Base-by-base conservation (phyloP, 2,797 vertebrate genomes). In the Liasis olivaceus region DNA sequence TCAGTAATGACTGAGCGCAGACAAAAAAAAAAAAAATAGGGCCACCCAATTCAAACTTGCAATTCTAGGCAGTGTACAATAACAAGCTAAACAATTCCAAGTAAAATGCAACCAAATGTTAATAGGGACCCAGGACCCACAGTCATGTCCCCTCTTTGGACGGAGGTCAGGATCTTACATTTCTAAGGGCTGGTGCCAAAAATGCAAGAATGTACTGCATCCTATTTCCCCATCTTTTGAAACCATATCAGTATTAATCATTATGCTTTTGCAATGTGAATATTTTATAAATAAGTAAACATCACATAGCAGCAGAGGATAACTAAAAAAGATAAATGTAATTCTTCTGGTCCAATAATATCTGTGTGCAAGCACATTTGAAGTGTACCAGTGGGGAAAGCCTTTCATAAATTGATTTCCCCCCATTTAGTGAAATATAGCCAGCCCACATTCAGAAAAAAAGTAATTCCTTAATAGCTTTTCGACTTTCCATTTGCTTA, bases 251-350 rank as follows among this genome's bases (percentile, higher is more conserved):
- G 5, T 13, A 2, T 89, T 24, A 36, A 22, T 89, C 87, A 42
- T 90, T 63, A 4, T 0, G 72, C 47, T 94, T 72, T 89, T 88
- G 2, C 2, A 2, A 14, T 64, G 6, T 81, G 28, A 84, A 60
- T 91, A 94, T 93, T 93, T 59, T 4, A 87, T n/a, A 88, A 93
- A 90, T 92, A 12, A 2, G 11, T 1, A 88, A n/a, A 77, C 17
- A 88, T 42, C 12, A 20, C n/a, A 69, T 31, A 31, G 17, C 51
- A 58, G n/a, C 20, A 31, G 28, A 66, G 2, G 15, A 31, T 51
- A 89, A 24, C 3, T 17, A 72, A 89, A 90, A 69, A 85, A 3
- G 1, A 88, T 1, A 28, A n/a, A 89, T 64, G 42, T 14, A 66
- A 28, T 66, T 91, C 31, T 93, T 0, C 15, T 89, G 11, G 28